Percentiles rank a stretch among this genome's conserved stretches.
These are phyloP conservation scores for Malurus melanocephalus DNA, from an alignment of 2,113 vertebrate species.

Conservation along the genomic window DNA sequence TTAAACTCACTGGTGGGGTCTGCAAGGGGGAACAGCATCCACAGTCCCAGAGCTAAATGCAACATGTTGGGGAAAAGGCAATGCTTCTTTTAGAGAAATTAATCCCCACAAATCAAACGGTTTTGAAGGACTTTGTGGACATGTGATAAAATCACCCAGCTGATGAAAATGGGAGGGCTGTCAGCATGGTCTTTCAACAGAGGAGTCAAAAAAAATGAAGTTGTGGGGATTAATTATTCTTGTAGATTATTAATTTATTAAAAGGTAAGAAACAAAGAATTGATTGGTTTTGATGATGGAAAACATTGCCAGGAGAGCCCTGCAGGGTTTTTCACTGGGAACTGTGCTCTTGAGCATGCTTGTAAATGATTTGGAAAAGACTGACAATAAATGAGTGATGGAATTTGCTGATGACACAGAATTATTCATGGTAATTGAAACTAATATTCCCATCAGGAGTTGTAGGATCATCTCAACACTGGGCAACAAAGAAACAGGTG, in stretches of 20 bases:
- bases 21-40: neutral
- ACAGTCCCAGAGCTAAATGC: neutral
- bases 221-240: neutral
- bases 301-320: neutral
- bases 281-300: neutral
- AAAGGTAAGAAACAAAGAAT: neutral
- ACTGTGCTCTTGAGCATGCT: neutral
- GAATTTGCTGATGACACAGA: conserved; percentile 1
- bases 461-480: neutral
- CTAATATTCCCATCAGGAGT: neutral
- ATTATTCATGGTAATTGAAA: conserved; percentile 28
- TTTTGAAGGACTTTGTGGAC: neutral
- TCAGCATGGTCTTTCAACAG: neutral
- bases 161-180: neutral
- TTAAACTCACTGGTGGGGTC: neutral
- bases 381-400: neutral
- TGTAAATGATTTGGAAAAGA: neutral
- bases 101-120: neutral
- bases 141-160: neutral
- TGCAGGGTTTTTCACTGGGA: neutral
- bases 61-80: neutral
- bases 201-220: neutral
- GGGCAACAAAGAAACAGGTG: conserved; percentile 9
- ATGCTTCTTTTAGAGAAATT: neutral
- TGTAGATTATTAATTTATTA: neutral